Percentiles rank a stretch among this genome's conserved stretches.
These are phyloP conservation scores for Drosophila baimaii DNA, from an alignment of 1,140 invertebrate species.

Conservation along the genomic window DNA sequence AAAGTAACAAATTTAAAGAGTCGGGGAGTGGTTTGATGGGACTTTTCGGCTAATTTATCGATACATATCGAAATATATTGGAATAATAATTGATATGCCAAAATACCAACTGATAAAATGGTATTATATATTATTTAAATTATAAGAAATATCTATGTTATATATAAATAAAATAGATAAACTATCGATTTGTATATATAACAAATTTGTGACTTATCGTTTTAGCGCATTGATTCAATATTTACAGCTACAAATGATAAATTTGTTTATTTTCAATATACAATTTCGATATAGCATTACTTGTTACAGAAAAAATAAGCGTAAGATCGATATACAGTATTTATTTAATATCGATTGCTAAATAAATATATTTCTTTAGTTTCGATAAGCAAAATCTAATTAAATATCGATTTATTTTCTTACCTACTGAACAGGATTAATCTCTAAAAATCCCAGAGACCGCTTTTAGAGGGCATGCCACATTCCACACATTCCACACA, in stretches of 20 bases:
- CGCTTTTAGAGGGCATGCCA: slow-evolving; percentile 7
- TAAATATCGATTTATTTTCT: not conserved
- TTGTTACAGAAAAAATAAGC: not conserved
- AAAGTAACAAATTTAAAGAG: slow-evolving; percentile 12
- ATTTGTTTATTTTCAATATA: not conserved
- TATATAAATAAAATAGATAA: not conserved
- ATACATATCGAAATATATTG: not conserved
- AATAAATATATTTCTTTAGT: not conserved
- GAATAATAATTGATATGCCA: not conserved
- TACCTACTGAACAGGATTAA: too few relatives aligned
- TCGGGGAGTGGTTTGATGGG: not conserved
- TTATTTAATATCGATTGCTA: not conserved
- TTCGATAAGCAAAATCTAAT: not conserved
- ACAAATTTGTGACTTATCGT: not conserved
- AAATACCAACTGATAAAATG: not conserved
- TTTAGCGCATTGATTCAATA: too few relatives aligned
- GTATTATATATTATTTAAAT: not conserved
- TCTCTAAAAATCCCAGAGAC: not conserved
- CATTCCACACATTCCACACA: not conserved
- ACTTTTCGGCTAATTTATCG: not conserved
- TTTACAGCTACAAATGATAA: not conserved
- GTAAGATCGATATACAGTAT: not conserved
- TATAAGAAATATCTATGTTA: not conserved
- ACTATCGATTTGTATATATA: not conserved
- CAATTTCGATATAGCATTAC: not conserved